Evolutionary conservation across 2,113 vertebrate species (phyloP), one percentile per base, ranked within the genome.

Genomic region (Zosterops borbonicus): DNA sequence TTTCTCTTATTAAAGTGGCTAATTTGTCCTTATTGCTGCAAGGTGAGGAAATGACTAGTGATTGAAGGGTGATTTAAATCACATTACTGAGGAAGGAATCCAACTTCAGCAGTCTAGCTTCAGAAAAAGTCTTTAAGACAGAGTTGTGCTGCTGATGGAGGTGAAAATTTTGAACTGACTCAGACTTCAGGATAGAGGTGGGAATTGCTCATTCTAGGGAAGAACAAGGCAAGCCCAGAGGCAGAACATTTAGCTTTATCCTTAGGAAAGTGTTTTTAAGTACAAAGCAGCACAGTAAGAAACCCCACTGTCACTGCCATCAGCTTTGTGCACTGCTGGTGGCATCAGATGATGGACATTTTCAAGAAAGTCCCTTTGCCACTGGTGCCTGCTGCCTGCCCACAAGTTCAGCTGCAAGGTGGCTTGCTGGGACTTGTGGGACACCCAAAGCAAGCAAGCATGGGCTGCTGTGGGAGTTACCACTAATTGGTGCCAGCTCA

Each of bases 61-160:
- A 84, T 47, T 78, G 55, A 92, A 84, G 47, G 64, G 56, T 78
- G 60, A 92, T 88, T 90, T 82, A 82, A 90, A 79, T 85, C 44
- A 56, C 44, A 76, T 82, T 91, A 89, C 37, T 39, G 84, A 78
- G 33, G 65, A 87, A 20, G 46, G 23, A 81, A 80, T 53, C 20
- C 20, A 59, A 37, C 13, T 44, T 39, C 22, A 77, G 28, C 8
- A 68, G 35, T 15, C 52, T 84, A 67, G 23, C 37, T 77, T 89
- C 2, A 9, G 31, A 62, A 87, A 94, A 60, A 60, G 4, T 12
- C 25, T 3, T 1, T 59, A 62, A 83, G 60, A 67, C 3, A 81
- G 47, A 73, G 14, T 31, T 67, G 23, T 81, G 60, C n/a, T 58
- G 46, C 35, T 89, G 41, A 58, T 6, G 13, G 42, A 89, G 7